Evolutionary conservation across 1,140 invertebrate species (phyloP), one percentile per base, ranked within the genome.

Genomic region (Calycopis cecrops): DNA sequence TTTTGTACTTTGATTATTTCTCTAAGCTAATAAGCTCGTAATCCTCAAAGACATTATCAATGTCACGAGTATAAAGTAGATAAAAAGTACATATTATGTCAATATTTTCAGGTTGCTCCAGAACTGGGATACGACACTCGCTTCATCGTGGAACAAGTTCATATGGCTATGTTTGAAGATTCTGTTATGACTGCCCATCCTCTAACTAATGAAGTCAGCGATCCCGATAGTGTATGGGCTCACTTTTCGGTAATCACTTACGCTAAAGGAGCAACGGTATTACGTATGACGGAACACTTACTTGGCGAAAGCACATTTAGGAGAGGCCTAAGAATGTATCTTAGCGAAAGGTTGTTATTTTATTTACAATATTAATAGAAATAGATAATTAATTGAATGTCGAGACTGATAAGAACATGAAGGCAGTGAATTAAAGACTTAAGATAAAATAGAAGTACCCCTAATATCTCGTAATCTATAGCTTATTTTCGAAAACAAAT

Each of bases 211-310:
- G 44, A 49, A 35, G 88, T 90, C 1, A 81, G 74, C 40, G 84
- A 86, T 9, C 89, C 90, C 0, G 57, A 73, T 0, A 76, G 89
- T 51, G 85, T 91, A 2, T 74, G 72, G 10, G 75, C 71, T 10
- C 91, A 90, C 66, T 92, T 92, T 65, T 90, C 89, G 44, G 73
- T 76, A 11, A 91, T 92, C 52, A 91, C 90, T 0, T 92, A 92
- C 55, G 89, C 88, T 18, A 91, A 90, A 76, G 95, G 93, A 35
- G 92, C 92, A 0, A 89, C 91, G 9, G 79, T 96, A 11, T 83
- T 96, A 0, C 89, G 94, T 40, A 96, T 96, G 94, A 89, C 94
- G 56, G 80, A 91, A 33, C 88, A 91, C 62, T 88, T 92, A 49
- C 88, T 95, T 38, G 92, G 93, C 9, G 76, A 89, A 9, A 67